Conservation (phyloP, 2,888 invertebrate species). For the Petrolisthes cinctipes region DNA sequence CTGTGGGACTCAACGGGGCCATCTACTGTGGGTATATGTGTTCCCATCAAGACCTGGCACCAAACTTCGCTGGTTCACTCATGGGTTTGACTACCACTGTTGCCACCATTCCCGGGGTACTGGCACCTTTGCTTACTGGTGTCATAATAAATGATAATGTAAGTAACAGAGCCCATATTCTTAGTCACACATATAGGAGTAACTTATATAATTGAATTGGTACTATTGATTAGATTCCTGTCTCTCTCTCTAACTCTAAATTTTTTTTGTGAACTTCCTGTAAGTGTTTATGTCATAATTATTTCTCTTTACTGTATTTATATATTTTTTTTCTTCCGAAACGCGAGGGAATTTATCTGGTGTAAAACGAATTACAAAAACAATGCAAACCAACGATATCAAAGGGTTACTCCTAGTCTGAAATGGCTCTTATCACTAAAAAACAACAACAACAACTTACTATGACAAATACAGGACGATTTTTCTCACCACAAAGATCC, state of each 20-base stretch:
- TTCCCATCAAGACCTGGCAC: conserved; percentile 63
- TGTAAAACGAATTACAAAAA: too few relatives aligned
- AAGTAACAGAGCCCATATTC: conserved; percentile 1
- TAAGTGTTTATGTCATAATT: too few relatives aligned
- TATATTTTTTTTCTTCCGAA: too few relatives aligned
- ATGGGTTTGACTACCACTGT: conserved; percentile 67
- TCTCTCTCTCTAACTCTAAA: not conserved
- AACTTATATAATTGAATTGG: not conserved
- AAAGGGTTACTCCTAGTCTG: too few relatives aligned
- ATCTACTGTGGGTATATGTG: conserved; percentile 52
- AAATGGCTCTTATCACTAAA: too few relatives aligned
- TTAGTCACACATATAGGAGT: too few relatives aligned
- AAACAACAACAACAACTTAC: too few relatives aligned
- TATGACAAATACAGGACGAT: too few relatives aligned
- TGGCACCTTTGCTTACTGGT: conserved; percentile 63
- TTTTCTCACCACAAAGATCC: too few relatives aligned
- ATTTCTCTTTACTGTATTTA: too few relatives aligned
- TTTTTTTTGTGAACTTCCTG: not conserved
- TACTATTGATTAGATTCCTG: not conserved
- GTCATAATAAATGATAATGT: conserved; percentile 61
- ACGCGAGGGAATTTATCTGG: too few relatives aligned
- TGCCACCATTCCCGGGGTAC: conserved; percentile 68
- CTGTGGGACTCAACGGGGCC: conserved; percentile 51
- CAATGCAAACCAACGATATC: too few relatives aligned
- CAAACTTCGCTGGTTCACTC: conserved; percentile 62